Conservation (phyloP, 2,113 vertebrate genomes). For the Microcebus griseorufus region DNA sequence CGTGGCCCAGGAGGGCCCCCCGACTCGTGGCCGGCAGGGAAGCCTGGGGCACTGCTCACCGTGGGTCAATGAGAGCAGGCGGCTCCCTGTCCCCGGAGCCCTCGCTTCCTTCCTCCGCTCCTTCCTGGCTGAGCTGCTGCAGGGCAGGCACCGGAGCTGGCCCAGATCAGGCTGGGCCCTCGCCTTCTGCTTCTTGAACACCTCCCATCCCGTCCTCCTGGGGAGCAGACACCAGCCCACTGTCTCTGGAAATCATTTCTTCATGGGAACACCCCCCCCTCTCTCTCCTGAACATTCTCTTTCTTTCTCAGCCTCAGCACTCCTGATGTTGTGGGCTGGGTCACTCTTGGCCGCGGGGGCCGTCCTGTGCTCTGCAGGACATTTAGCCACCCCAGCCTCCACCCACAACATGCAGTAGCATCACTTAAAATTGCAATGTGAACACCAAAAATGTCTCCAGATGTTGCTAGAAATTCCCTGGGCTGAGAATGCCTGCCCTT, state of each 20-base stretch:
- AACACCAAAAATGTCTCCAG: not conserved
- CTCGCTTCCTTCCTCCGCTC: fast-evolving
- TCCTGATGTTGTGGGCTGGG: fast-evolving
- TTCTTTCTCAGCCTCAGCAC: not conserved
- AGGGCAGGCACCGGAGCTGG: not conserved
- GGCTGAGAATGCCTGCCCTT: not conserved
- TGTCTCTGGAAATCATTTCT: not conserved
- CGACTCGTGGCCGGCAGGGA: fast-evolving
- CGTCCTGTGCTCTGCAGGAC: fast-evolving
- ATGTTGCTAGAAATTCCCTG: not conserved
- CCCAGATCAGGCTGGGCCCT: not conserved
- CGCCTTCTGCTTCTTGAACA: not conserved
- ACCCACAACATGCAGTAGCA: not conserved
- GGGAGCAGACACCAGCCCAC: not conserved
- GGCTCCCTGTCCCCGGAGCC: not conserved
- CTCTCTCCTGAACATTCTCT: not conserved
- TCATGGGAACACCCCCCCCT: not conserved
- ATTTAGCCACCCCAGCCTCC: not conserved
- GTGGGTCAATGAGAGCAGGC: not conserved
- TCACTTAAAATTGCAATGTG: not conserved
- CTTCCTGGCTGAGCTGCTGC: no score
- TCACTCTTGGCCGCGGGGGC: no score
- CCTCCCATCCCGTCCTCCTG: not conserved
- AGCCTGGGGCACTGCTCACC: fast-evolving
- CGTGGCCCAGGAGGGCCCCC: fast-evolving